Evolutionary conservation across 2,888 invertebrate genomes (phyloP).

Genomic region (Drosophila prostipennis): DNA sequence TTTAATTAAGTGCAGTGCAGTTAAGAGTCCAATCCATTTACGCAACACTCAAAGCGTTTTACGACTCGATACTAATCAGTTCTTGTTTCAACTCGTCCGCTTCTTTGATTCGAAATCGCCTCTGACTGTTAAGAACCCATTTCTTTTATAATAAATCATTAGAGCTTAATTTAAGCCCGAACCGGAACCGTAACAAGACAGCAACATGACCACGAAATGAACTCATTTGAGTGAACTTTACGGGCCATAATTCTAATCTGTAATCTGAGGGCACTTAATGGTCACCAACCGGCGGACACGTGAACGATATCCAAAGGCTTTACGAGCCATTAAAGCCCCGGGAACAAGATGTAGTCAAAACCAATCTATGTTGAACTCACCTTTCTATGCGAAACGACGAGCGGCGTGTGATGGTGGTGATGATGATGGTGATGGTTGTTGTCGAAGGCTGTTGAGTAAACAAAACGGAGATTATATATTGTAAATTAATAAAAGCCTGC

Average conservation of each 20-base stretch:
- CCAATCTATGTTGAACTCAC: constrained; percentile 49
- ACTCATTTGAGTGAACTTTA: constrained; percentile 61
- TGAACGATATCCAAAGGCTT: constrained; percentile 53
- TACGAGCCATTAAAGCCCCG: constrained; percentile 24
- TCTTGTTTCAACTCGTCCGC: constrained; percentile 33
- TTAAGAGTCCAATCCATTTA: constrained; percentile 5
- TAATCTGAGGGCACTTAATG: constrained; percentile 63
- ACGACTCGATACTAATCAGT: constrained; percentile 24
- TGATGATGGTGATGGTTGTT: constrained; percentile 58
- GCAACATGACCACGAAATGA: constrained; percentile 44
- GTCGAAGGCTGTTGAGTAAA: constrained; percentile 63
- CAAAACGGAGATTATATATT: constrained; percentile 14
- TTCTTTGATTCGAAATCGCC: constrained; percentile 1
- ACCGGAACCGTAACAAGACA: constrained; percentile 60
- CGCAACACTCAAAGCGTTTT: constrained; percentile 20
- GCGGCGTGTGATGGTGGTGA: constrained; percentile 57
- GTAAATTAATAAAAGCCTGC: constrained; percentile 37
- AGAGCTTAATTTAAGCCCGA: constrained; percentile 59
- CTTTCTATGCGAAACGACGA: constrained; percentile 70
- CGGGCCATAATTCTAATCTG: constrained; percentile 74
- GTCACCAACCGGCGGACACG: constrained; percentile 45
- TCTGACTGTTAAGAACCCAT: constrained; percentile 5
- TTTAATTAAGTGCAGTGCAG: constrained; percentile 13
- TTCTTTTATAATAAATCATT: constrained; percentile 55
- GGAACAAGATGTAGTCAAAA: constrained; percentile 16